Evolutionary conservation across 1,140 invertebrate genomes (phyloP), one percentile per base, ranked within the genome.

Genomic region (Pachyrhynchus sulphureomaculatus): DNA sequence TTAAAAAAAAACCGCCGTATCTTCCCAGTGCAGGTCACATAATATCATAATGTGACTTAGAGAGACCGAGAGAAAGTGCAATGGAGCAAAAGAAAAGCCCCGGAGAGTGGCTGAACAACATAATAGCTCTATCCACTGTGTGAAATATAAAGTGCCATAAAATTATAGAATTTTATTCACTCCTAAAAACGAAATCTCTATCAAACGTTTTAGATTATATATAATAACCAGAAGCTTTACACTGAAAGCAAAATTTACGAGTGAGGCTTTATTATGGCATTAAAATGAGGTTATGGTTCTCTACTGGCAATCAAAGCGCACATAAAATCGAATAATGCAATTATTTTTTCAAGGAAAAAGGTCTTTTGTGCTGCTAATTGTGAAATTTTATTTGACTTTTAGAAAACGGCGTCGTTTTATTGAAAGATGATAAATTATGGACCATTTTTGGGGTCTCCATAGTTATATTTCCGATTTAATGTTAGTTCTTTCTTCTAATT

Each of bases 71-170:
- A n/a, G 13, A 29, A 21, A 24, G 21, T 45, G 44, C 55, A 58
- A 29, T 37, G 55, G 18, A 47, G 55, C 44, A 58, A 65, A 53
- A 58, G 55, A 53, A 62, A 64, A 52, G 42, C 26, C 33, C 13
- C 18, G 18, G 29, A 62, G 66, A 70, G 68, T 70, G 58, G 64
- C 66, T 65, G 59, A 55, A 68, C 64, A 64, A 68, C 65, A 72
- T 70, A 72, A 72, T 70, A 59, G 70, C 65, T 63, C 68, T 55
- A 70, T 68, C 68, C 68, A 64, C 65, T 66, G 63, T 53, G 56
- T 59, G 70, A 72, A 72, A 68, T 61, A 72, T 72, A 71, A 72
- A 72, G 71, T 71, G 71, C 65, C 69, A 68, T 71, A 68, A 72
- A 72, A 72, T 71, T 71, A 71, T 71, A 63, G 71, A 68, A 69